These are phyloP conservation scores for Hylomyscus alleni DNA, from an alignment of 2,797 vertebrate species.

Conservation along the genomic window DNA sequence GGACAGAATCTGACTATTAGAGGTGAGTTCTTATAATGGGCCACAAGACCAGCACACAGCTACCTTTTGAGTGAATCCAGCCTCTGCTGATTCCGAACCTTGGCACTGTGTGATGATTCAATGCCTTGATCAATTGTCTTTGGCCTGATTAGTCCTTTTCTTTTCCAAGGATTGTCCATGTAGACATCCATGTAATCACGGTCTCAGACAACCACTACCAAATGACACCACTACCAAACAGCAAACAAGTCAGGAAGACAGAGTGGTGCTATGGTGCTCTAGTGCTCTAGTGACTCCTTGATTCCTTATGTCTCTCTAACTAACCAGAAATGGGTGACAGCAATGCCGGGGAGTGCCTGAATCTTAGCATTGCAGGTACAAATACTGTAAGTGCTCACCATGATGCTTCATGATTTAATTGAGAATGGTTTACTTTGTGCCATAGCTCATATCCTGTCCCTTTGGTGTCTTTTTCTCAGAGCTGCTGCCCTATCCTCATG, in stretches of 20 bases:
- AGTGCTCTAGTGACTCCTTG: background rate
- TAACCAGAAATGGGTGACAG: background rate
- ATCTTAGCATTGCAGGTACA: background rate
- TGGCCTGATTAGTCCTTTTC: conserved; percentile 7
- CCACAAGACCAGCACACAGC: background rate
- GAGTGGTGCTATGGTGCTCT: no score
- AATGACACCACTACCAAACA: no score
- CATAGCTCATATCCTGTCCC: background rate
- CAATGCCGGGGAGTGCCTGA: background rate
- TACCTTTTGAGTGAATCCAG: background rate
- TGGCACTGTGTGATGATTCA: conserved; percentile 21
- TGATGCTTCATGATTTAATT: background rate
- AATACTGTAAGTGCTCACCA: background rate
- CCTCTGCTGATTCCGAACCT: background rate
- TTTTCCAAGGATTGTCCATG: background rate
- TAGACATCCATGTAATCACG: background rate
- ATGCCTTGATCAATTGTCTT: background rate
- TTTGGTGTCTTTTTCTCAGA: background rate
- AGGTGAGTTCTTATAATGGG: background rate
- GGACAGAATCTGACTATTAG: background rate
- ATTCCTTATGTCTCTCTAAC: background rate
- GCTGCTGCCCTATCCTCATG: background rate
- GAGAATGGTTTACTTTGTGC: background rate
- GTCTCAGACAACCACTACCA: background rate
- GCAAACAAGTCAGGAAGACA: background rate